A percentile compares a stretch with the other conserved stretches of the same genome.
Conservation (phyloP, 2,113 vertebrate species). For the Typhlomys cinereus region DNA sequence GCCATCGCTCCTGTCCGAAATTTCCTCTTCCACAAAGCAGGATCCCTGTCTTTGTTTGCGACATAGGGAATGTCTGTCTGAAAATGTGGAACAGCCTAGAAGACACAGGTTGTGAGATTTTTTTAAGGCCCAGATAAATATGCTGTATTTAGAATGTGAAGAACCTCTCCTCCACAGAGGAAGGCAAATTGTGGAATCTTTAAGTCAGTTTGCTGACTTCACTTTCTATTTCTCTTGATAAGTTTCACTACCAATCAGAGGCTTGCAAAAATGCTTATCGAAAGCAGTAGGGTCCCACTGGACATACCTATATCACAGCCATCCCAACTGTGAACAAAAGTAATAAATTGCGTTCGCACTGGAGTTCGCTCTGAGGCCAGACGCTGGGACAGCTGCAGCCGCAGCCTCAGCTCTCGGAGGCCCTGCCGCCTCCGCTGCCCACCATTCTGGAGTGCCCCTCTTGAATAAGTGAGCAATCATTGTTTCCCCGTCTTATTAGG, state of each 20-base stretch:
- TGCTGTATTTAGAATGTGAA: neutral
- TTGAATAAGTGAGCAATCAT: conserved; percentile 88
- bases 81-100: neutral
- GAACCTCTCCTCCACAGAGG: too few species aligned
- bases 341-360: conserved; percentile 83
- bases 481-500: conserved; percentile 89
- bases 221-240: conserved; percentile 39
- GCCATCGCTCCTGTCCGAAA: too few species aligned
- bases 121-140: neutral
- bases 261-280: conserved; percentile 81
- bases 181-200: neutral
- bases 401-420: conserved; percentile 81
- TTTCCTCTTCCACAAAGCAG: neutral
- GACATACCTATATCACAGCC: conserved; percentile 79
- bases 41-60: neutral
- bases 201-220: neutral
- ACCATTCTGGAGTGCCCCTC: conserved; percentile 83
- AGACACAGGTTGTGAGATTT: neutral
- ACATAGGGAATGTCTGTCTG: neutral
- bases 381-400: too few species aligned
- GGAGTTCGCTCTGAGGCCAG: too few species aligned
- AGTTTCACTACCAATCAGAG: conserved; percentile 80
- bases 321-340: conserved; percentile 82
- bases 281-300: conserved; percentile 73
- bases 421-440: conserved; percentile 82